Base-by-base conservation (phyloP, 2,113 vertebrate species). In the Arothron firmamentum region DNA sequence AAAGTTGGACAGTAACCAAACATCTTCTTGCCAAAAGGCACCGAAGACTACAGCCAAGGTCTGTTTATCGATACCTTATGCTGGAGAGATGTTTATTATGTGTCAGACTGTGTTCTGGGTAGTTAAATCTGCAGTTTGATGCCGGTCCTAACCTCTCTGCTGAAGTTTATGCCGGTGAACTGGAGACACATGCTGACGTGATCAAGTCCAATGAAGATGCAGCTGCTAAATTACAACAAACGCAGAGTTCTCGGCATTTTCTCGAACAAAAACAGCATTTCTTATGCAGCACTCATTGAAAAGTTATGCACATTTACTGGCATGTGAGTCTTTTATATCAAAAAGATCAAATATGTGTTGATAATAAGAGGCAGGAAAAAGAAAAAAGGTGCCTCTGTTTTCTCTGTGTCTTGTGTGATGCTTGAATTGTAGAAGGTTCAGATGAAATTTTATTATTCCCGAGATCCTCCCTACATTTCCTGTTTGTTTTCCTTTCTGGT, bases 71-170 rank as follows among this genome's bases (percentile, higher is more conserved):
- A 85, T 84, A 77, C 71, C 59, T 59, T 41, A 54, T 51, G 57
- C 64, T 65, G 59, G 43, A 52, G 77, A 17, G 70, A 67, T 83
- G 69, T 79, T 84, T 78, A 80, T 74, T 79, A 74, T 70, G 52
- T 80, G 70, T 82, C 73, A 77, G 59, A 50, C 70, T 51, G 64
- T 55, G 73, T 73, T n/a, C 6, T 75, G 15, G 75, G 63, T 59
- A n/a, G 15, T 47, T 47, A 2, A 52, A 60, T 54, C 14, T 47
- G 25, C 69, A 78, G 72, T 79, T 79, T 79, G 56, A 74, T 72
- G 70, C 54, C 23, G 64, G 25, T 71, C 52, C 50, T 82, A 77
- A 85, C 83, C 75, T 87, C 81, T 80, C 10, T 28, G 18, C 43
- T 31, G 67, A 70, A 73, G 63, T 68, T 79, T 61, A 23, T 63